These are phyloP conservation scores for Cassiopea xamachana DNA, from an alignment of 30 jellyfish, hydroid and myxozoan species.

Conservation along the genomic window DNA sequence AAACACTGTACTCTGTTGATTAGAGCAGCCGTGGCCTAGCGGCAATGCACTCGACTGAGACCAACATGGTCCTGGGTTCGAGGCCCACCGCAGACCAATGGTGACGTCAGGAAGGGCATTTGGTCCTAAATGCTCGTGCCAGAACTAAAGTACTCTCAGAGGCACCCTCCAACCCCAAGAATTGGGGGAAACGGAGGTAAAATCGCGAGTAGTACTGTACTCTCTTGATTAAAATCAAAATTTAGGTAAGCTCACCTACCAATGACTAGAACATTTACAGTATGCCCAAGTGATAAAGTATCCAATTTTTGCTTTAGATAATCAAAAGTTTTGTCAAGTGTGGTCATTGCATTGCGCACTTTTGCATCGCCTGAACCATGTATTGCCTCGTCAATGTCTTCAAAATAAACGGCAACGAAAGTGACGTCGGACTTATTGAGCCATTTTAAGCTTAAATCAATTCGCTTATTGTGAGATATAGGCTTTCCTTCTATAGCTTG, in stretches of 20 bases:
- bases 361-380: conserved; percentile 37
- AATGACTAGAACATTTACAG: conserved; percentile 78
- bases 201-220: too few relatives aligned
- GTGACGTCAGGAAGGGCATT: too few relatives aligned
- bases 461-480: conserved; percentile 71
- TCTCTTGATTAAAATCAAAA: too few relatives aligned
- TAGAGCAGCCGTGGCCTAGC: too few relatives aligned
- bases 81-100: too few relatives aligned
- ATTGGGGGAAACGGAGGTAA: too few relatives aligned
- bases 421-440: conserved; percentile 67
- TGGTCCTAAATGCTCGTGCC: too few relatives aligned
- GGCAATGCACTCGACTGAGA: too few relatives aligned
- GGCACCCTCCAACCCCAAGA: too few relatives aligned
- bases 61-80: too few relatives aligned
- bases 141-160: too few relatives aligned
- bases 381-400: conserved; percentile 47
- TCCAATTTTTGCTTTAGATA: conserved; percentile 30
- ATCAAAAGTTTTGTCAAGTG: conserved; percentile 62
- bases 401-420: conserved; percentile 80
- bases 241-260: conserved; percentile 41
- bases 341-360: conserved; percentile 22
- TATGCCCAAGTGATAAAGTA: conserved; percentile 9
- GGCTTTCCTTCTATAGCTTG: conserved; percentile 27
- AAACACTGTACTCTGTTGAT: too few relatives aligned
- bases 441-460: conserved; percentile 72